Evolutionary conservation across 2,888 invertebrate species (phyloP).

Genomic region (Carpatolechia fugitivella): DNA sequence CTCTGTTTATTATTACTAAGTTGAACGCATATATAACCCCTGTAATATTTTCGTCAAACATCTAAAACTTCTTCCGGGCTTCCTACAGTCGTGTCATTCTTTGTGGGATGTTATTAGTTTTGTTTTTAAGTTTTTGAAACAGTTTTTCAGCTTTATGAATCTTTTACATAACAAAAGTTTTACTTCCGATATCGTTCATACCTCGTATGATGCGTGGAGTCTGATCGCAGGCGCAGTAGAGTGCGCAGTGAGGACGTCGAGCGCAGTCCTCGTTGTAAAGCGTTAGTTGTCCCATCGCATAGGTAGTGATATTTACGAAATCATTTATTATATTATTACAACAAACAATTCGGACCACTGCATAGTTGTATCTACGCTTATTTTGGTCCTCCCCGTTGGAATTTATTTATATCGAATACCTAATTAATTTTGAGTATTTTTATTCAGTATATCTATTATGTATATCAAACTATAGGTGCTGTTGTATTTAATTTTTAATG

Average conservation of each 20-base stretch:
- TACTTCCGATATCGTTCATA: no score
- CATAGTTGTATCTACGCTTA: conserved; percentile 65
- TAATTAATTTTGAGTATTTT: conserved; percentile 57
- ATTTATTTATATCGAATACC: conserved; percentile 50
- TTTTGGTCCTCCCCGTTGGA: conserved; percentile 51
- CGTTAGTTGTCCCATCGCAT: conserved; percentile 61
- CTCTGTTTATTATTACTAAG: no score
- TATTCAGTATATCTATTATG: conserved; percentile 57
- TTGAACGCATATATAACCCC: no score
- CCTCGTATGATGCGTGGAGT: no score
- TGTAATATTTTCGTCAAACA: no score
- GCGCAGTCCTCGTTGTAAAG: conserved; percentile 56
- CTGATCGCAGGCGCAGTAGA: background rate
- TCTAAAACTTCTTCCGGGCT: no score
- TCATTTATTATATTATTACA: conserved; percentile 35
- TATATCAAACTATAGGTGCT: conserved; percentile 74
- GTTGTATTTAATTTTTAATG: conserved; percentile 71
- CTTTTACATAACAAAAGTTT: no score
- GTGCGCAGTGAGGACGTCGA: background rate
- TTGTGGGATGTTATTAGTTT: no score
- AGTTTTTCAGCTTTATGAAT: no score
- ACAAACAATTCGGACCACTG: conserved; percentile 58
- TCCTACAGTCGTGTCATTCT: no score
- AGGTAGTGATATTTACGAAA: conserved; percentile 53
- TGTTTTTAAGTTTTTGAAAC: no score